Evolutionary conservation across 2,888 invertebrate species (phyloP).

Genomic region (Orthosia incerta): DNA sequence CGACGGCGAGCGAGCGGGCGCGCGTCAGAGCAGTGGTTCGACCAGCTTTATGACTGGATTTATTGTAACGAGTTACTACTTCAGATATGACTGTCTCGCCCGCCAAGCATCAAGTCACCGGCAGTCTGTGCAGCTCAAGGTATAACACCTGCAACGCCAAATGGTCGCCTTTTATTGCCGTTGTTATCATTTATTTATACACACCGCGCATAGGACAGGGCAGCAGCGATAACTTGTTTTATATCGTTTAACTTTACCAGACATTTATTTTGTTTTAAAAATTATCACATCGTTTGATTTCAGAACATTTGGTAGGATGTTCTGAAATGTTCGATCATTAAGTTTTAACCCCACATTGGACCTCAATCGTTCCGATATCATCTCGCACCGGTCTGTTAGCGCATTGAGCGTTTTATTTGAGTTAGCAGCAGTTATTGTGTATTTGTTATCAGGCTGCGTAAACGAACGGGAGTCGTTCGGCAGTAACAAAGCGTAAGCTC

Average conservation of each 20-base stretch:
- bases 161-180: not conserved
- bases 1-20: not conserved
- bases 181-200: not conserved
- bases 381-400: slow-evolving; percentile 8
- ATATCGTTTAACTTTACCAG: not conserved
- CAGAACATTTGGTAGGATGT: not conserved
- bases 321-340: not conserved
- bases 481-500: slow-evolving; percentile 58
- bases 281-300: not conserved
- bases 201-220: too few relatives aligned
- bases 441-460: slow-evolving; percentile 50
- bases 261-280: not conserved
- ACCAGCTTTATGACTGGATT: not conserved
- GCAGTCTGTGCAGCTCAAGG: not conserved
- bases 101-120: not conserved
- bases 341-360: slow-evolving; percentile 1
- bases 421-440: slow-evolving; percentile 48
- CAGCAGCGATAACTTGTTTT: too few relatives aligned
- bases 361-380: slow-evolving; percentile 16
- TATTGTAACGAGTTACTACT: slow-evolving; percentile 11
- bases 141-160: not conserved
- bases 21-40: slow-evolving; percentile 4
- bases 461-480: slow-evolving; percentile 54
- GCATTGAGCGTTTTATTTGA: slow-evolving; percentile 33
- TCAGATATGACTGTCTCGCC: not conserved